Evolutionary conservation across 2,113 vertebrate genomes (phyloP).

Genomic region (Tragelaphus scriptus): DNA sequence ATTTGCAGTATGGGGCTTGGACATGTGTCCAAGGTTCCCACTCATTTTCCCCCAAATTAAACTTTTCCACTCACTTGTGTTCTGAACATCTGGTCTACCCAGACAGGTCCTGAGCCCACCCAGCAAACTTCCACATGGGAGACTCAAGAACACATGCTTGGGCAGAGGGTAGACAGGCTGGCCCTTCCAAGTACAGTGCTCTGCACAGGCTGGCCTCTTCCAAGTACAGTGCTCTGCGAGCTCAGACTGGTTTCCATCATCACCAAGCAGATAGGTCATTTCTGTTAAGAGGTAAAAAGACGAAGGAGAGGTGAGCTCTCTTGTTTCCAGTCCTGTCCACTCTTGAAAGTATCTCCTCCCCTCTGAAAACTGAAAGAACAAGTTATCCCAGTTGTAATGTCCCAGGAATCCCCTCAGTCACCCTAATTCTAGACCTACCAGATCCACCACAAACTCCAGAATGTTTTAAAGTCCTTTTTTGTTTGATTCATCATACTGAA

Average conservation of each 20-base stretch:
- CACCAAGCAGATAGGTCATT: neutral
- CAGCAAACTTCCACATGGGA: neutral
- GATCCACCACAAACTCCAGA: neutral
- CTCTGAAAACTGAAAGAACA: neutral
- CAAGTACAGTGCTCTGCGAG: accelerated
- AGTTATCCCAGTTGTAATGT: neutral
- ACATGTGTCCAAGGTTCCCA: neutral
- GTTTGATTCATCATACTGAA: neutral
- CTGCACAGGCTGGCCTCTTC: neutral
- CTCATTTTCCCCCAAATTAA: neutral
- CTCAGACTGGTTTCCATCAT: neutral
- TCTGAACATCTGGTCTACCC: neutral
- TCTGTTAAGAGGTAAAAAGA: neutral
- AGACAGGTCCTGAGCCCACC: neutral
- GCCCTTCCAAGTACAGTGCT: neutral
- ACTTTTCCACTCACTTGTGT: neutral
- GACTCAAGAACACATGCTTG: neutral
- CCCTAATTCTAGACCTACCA: neutral
- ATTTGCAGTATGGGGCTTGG: neutral
- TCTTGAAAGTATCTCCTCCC: neutral
- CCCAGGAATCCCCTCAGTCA: neutral
- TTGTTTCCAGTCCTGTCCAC: neutral
- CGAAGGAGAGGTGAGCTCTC: neutral
- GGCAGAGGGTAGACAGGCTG: neutral
- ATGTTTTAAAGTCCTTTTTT: neutral